Evolutionary conservation across 2,797 vertebrate genomes (phyloP).

Genomic region (Threskiornis aethiopicus): DNA sequence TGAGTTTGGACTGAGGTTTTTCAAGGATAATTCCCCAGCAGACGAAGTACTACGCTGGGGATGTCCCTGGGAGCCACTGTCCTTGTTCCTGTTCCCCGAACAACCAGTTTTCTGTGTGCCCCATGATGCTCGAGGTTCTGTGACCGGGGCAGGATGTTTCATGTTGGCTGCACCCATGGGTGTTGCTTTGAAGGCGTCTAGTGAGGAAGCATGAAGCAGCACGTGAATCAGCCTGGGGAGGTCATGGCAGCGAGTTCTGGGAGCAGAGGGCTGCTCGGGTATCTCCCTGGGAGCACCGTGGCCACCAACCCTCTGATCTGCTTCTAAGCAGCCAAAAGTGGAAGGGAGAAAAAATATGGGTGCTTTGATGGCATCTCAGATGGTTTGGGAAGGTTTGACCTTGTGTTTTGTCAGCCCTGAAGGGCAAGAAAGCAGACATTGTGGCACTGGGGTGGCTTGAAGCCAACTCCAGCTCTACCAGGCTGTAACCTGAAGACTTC

Average conservation of each 20-base stretch:
- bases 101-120: fast-evolving
- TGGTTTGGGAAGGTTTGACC: neutral
- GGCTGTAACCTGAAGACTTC: neutral
- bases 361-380: neutral
- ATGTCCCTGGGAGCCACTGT: neutral
- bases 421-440: neutral
- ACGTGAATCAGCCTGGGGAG: neutral
- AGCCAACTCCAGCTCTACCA: neutral
- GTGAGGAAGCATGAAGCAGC: neutral
- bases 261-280: neutral
- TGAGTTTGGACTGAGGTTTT: neutral
- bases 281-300: neutral
- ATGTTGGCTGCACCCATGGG: neutral
- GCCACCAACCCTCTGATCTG: neutral
- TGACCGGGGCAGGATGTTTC: neutral
- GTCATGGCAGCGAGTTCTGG: neutral
- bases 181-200: neutral
- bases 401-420: neutral
- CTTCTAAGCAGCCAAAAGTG: neutral
- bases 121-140: fast-evolving
- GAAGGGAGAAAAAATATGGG: neutral
- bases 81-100: neutral
- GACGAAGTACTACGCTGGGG: fast-evolving
- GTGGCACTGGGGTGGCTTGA: neutral
- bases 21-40: neutral